Percentiles rank a stretch among this genome's conserved stretches.
phyloP scores from a whole-genome alignment of 2,113 vertebrate species.

The Barnardius zonarius region DNA sequence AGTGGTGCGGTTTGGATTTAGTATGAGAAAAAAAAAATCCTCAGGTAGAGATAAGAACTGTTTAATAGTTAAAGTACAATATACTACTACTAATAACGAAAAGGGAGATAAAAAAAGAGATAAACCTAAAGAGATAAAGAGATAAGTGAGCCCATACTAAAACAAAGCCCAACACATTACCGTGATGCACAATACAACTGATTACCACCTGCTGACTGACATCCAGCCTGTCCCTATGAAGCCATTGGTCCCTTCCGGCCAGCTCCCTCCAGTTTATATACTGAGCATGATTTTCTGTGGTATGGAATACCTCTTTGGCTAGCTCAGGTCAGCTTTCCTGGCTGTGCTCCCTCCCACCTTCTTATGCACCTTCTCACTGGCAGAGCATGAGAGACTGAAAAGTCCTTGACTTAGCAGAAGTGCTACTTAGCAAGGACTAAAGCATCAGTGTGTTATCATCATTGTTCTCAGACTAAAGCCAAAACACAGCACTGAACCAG shows the following conservation, averaged over 20 bases:
- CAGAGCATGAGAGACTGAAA: neutral
- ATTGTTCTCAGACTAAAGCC: neutral
- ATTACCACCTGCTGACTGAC: neutral
- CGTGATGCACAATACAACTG: neutral
- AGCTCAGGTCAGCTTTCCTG: neutral
- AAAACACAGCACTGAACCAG: neutral
- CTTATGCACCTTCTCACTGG: neutral
- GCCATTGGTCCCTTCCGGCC: neutral
- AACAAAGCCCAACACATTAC: neutral
- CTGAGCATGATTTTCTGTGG: neutral
- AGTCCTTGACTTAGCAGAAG: neutral
- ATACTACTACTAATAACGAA: neutral
- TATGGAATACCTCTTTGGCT: neutral
- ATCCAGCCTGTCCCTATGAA: neutral
- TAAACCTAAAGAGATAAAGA: neutral
- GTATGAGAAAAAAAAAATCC: neutral
- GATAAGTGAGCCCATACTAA: neutral
- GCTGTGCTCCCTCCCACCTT: neutral
- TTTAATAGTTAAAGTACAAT: neutral
- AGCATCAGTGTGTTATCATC: neutral
- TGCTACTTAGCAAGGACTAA: neutral
- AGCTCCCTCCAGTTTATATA: neutral
- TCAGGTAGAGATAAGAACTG: neutral
- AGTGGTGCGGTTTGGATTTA: neutral
- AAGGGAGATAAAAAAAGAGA: neutral